A percentile compares a stretch with the other conserved stretches of the same genome.
phyloP scores from a whole-genome alignment of 1,140 invertebrate genomes.

The Carposina sasakii region DNA sequence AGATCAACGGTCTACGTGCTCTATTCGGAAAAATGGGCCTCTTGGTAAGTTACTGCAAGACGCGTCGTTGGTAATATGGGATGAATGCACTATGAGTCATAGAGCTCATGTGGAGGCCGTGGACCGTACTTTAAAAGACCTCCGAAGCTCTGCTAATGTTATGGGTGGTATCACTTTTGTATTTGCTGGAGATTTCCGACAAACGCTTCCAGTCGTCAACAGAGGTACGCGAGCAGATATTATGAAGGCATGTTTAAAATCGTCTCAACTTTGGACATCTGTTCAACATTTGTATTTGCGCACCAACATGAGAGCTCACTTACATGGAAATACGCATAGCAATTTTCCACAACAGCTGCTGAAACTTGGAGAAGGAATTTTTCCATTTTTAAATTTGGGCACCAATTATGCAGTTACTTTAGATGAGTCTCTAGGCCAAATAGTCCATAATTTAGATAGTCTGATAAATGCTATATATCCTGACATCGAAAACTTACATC shows the following conservation, averaged over 20 bases:
- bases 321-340: constrained; percentile 32
- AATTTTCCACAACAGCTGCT: constrained; percentile 45
- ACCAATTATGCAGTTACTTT: constrained; percentile 20
- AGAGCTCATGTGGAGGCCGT: too few species aligned
- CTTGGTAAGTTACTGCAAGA: constrained; percentile 37
- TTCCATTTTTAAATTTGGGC: constrained; percentile 32
- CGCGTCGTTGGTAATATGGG: constrained; percentile 34
- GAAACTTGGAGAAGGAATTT: constrained; percentile 42
- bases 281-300: constrained; percentile 46
- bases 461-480: constrained; percentile 35
- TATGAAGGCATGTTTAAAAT: too few species aligned
- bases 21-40: constrained; percentile 39
- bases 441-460: constrained; percentile 29
- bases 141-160: too few species aligned
- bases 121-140: too few species aligned
- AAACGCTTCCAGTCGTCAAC: too few species aligned
- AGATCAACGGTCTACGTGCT: constrained; percentile 31
- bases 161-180: too few species aligned
- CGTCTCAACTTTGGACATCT: too few species aligned
- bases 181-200: too few species aligned
- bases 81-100: too few species aligned
- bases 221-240: too few species aligned
- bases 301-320: constrained; percentile 53
- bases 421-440: constrained; percentile 25
- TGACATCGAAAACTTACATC: too few species aligned